These are phyloP conservation scores for Oreochromis aureus DNA, from an alignment of 2,113 vertebrate species.

Conservation along the genomic window DNA sequence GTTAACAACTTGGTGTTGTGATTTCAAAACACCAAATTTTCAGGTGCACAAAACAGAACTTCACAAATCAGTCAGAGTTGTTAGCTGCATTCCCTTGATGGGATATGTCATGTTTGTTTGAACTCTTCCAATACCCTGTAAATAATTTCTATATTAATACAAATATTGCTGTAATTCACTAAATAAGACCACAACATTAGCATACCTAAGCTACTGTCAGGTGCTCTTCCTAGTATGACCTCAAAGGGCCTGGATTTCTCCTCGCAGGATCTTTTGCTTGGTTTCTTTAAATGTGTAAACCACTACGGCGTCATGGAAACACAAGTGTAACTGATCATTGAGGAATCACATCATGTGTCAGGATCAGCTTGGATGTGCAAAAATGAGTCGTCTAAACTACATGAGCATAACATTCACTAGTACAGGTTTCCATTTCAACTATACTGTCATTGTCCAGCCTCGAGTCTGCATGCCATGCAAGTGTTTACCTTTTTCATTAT, in stretches of 20 bases:
- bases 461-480: not conserved
- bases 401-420: not conserved
- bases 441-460: not conserved
- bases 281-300: not conserved
- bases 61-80: not conserved
- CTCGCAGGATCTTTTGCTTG: accelerated
- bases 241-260: not conserved
- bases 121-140: not conserved
- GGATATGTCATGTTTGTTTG: not conserved
- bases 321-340: accelerated
- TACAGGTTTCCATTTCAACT: not conserved
- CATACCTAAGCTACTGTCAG: accelerated
- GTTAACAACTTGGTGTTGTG: not conserved
- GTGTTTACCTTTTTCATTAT: not conserved
- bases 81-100: not conserved
- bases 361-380: not conserved
- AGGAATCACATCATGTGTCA: not conserved
- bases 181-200: not conserved
- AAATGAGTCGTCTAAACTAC: not conserved
- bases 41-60: not conserved
- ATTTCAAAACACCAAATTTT: not conserved
- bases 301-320: not conserved
- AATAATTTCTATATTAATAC: not conserved
- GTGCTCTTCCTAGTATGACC: not conserved
- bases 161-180: accelerated